Evolutionary conservation across 2,797 vertebrate species (phyloP).

Genomic region (Acipenser transmontanus): DNA sequence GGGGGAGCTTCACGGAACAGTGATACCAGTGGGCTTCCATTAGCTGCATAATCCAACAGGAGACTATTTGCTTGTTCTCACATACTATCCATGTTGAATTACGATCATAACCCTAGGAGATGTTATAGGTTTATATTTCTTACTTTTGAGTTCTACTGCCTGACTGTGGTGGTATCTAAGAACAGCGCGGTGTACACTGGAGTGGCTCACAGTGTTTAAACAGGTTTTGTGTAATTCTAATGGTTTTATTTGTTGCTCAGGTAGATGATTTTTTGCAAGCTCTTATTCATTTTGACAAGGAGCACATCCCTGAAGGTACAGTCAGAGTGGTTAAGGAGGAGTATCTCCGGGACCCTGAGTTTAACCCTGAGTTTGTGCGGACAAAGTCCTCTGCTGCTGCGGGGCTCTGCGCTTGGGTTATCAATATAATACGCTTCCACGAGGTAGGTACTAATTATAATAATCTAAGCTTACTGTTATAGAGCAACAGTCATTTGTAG

Average conservation of each 20-base stretch:
- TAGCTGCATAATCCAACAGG: too few species aligned
- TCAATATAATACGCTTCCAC: constrained; percentile 64
- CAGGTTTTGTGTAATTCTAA: neutral
- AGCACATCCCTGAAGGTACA: constrained; percentile 57
- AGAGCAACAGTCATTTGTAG: too few species aligned
- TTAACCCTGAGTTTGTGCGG: constrained; percentile 67
- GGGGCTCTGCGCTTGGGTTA: constrained; percentile 61
- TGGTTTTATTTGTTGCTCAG: constrained; percentile 29
- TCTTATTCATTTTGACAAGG: constrained; percentile 67
- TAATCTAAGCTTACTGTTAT: too few species aligned
- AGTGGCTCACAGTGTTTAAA: neutral
- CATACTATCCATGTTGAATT: too few species aligned
- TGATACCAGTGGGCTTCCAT: too few species aligned
- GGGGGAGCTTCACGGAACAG: too few species aligned
- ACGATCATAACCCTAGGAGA: too few species aligned
- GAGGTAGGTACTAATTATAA: constrained; percentile 38
- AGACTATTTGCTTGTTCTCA: too few species aligned
- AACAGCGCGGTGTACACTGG: too few species aligned
- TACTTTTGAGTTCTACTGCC: too few species aligned
- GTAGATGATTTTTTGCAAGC: constrained; percentile 65
- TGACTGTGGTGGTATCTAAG: too few species aligned
- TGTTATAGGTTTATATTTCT: too few species aligned
- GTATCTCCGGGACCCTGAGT: constrained; percentile 62
- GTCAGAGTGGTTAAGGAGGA: constrained; percentile 60
- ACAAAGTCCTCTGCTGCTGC: constrained; percentile 66